phyloP scores from a whole-genome alignment of 2,797 vertebrate species.

The Apogon hyalosoma region DNA sequence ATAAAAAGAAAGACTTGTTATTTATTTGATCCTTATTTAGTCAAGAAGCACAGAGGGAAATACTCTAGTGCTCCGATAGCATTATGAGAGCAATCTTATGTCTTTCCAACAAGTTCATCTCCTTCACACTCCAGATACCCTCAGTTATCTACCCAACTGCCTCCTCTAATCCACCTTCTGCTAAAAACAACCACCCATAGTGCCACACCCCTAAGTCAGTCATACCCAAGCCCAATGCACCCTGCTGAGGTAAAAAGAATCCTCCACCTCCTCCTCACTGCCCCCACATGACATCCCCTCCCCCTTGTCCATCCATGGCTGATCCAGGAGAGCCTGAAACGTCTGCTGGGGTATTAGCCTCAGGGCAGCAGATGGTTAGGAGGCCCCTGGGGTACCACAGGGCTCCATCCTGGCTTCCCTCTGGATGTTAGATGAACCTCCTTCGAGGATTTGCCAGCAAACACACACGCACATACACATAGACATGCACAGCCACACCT shows the following conservation, averaged over 20 bases:
- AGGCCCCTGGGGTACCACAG: slow-evolving; percentile 67
- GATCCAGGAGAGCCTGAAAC: slow-evolving; percentile 63
- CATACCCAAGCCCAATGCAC: slow-evolving; percentile 26
- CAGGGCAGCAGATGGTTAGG: slow-evolving; percentile 76
- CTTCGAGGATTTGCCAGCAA: slow-evolving; percentile 63
- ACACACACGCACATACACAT: slow-evolving; percentile 41
- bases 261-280: slow-evolving; percentile 27
- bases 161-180: slow-evolving; percentile 62
- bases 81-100: slow-evolving; percentile 5
- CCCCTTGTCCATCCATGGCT: slow-evolving; percentile 50
- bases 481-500: slow-evolving; percentile 52
- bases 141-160: slow-evolving; percentile 36
- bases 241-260: slow-evolving; percentile 51
- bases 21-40: slow-evolving; percentile 30
- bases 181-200: slow-evolving; percentile 53
- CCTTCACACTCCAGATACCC: slow-evolving; percentile 45
- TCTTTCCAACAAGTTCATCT: slow-evolving; percentile 15
- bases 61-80: not conserved
- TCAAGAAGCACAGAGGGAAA: slow-evolving; percentile 15
- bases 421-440: slow-evolving; percentile 74
- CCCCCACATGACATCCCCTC: slow-evolving; percentile 34
- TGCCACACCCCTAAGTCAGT: slow-evolving; percentile 53
- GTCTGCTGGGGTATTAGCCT: slow-evolving; percentile 82
- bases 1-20: no score
- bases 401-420: slow-evolving; percentile 67